A percentile compares a stretch with the other conserved stretches of the same genome.
These are phyloP conservation scores for Lepidostoma basale DNA, from an alignment of 1,140 invertebrate genomes.

Conservation along the genomic window DNA sequence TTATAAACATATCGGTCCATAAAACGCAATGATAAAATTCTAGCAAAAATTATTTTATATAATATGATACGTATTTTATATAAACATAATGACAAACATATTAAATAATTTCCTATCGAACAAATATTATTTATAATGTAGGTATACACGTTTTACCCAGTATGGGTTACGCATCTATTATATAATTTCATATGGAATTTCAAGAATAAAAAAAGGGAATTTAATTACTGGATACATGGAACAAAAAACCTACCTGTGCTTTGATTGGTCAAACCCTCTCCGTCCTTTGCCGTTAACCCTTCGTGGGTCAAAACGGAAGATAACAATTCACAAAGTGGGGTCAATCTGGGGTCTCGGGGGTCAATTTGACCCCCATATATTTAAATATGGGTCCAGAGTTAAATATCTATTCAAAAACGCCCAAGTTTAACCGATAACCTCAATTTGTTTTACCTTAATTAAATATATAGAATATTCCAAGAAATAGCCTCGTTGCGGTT, in stretches of 20 bases:
- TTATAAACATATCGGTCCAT: too few relatives aligned
- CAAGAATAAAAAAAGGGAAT: too few relatives aligned
- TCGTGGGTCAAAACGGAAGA: constrained; percentile 29
- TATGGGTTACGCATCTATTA: too few relatives aligned
- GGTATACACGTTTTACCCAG: too few relatives aligned
- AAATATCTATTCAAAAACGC: constrained; percentile 29
- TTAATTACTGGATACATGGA: too few relatives aligned
- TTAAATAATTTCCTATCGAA: too few relatives aligned
- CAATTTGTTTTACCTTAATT: constrained; percentile 27
- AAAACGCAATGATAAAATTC: too few relatives aligned
- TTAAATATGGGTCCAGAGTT: constrained; percentile 34
- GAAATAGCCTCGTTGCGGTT: neutral
- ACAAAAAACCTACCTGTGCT: constrained; percentile 26
- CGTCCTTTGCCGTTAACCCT: constrained; percentile 9
- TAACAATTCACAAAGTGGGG: constrained; percentile 45
- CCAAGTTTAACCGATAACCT: constrained; percentile 31
- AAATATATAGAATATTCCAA: constrained; percentile 2
- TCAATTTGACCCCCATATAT: constrained; percentile 38
- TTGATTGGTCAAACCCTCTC: constrained; percentile 23
- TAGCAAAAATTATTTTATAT: too few relatives aligned
- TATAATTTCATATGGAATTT: too few relatives aligned
- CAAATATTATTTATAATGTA: too few relatives aligned
- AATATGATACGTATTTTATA: too few relatives aligned
- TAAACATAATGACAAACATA: too few relatives aligned
- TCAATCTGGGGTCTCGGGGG: constrained; percentile 35